Evolutionary conservation across 2,888 invertebrate genomes (phyloP).

Genomic region (Dermolepida albohirtum): DNA sequence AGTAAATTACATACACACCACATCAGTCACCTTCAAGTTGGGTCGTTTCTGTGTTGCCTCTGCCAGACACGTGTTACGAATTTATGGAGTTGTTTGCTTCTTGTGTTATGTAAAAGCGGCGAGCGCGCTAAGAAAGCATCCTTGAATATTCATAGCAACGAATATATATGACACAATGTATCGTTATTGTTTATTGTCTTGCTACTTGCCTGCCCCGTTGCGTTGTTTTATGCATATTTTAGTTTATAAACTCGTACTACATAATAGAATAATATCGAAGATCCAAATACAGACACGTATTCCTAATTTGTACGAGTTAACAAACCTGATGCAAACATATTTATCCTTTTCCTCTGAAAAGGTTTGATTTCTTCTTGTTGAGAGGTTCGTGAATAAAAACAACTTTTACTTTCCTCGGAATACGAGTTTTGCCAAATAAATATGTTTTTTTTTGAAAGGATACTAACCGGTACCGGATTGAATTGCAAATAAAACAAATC

Average conservation of each 20-base stretch:
- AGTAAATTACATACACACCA: conserved; percentile 5
- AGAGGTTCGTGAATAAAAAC: background rate
- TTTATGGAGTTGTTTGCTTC: conserved; percentile 46
- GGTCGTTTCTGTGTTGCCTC: conserved; percentile 33
- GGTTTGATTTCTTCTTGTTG: no score
- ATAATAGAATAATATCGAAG: background rate
- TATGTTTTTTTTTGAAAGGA: no score
- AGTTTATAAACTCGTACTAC: conserved; percentile 3
- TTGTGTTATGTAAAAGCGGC: conserved; percentile 38
- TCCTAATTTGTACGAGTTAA: no score
- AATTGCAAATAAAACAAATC: no score
- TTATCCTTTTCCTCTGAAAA: no score
- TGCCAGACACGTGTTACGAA: conserved; percentile 44
- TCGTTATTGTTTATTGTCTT: conserved; percentile 44
- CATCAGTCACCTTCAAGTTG: conserved; percentile 36
- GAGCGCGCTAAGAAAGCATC: conserved; percentile 37
- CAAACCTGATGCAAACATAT: no score
- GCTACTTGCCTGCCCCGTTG: conserved; percentile 15
- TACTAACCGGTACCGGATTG: no score
- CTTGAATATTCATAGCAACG: conserved; percentile 45
- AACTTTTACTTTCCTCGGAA: conserved; percentile 22
- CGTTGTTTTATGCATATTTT: conserved; percentile 12
- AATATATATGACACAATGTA: conserved; percentile 44
- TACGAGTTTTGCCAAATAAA: conserved; percentile 12
- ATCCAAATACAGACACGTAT: no score